Evolutionary conservation across 2,113 vertebrate genomes (phyloP).

Genomic region (Spheniscus mendiculus): DNA sequence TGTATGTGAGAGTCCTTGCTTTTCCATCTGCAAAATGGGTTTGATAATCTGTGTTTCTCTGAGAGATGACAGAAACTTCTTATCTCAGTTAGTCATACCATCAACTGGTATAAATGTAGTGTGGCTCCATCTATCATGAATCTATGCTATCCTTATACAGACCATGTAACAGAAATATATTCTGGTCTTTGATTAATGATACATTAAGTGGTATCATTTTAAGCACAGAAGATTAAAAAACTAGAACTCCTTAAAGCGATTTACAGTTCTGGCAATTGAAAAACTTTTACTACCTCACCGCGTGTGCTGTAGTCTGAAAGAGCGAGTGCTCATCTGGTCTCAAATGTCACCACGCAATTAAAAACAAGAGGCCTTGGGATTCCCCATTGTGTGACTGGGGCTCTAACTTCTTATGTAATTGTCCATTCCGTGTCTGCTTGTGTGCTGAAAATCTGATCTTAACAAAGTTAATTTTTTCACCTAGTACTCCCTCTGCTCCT

Average conservation of each 20-base stretch:
- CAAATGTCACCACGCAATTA: background rate
- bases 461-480: constrained; percentile 29
- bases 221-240: background rate
- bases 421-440: background rate
- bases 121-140: background rate
- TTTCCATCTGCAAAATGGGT: background rate
- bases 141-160: background rate
- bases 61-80: background rate
- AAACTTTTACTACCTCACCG: background rate
- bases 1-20: background rate
- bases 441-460: constrained; percentile 7
- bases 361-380: background rate
- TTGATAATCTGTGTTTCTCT: background rate
- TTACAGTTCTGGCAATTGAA: background rate
- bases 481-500: constrained; percentile 2
- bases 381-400: background rate
- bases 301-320: background rate
- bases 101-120: background rate
- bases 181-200: background rate
- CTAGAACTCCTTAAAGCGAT: background rate
- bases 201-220: background rate
- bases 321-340: background rate
- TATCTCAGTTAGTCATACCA: background rate
- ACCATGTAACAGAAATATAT: background rate
- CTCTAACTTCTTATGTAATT: background rate